phyloP scores from a whole-genome alignment of 2,888 invertebrate species.

The Drosophila neutralis region DNA sequence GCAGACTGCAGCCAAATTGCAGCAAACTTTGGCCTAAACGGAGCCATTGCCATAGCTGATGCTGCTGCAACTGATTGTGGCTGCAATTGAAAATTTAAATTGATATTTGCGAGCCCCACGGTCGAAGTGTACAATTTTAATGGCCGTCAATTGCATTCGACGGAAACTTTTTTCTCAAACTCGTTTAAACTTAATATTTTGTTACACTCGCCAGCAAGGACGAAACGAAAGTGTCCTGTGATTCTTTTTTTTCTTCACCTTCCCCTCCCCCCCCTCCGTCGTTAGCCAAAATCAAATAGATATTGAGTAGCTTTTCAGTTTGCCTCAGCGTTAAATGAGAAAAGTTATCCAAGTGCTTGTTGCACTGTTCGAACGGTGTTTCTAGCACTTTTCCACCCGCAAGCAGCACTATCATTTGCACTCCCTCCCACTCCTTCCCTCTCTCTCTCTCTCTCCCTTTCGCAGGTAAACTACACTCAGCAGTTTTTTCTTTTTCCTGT shows the following conservation, averaged over 20 bases:
- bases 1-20: slow-evolving; percentile 48
- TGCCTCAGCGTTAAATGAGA: slow-evolving; percentile 76
- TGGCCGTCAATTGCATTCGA: slow-evolving; percentile 62
- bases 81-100: slow-evolving; percentile 78
- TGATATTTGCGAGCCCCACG: slow-evolving; percentile 57
- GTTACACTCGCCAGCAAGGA: slow-evolving; percentile 47
- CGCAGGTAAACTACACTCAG: slow-evolving; percentile 57
- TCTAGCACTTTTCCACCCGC: slow-evolving; percentile 25
- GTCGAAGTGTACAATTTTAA: slow-evolving; percentile 62
- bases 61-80: slow-evolving; percentile 39
- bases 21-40: slow-evolving; percentile 47
- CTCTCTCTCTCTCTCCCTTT: no score
- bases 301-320: slow-evolving; percentile 80
- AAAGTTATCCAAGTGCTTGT: slow-evolving; percentile 77
- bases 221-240: slow-evolving; percentile 62
- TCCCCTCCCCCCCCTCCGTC: not conserved
- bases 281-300: slow-evolving; percentile 67
- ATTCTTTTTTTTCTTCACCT: slow-evolving; percentile 12
- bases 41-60: slow-evolving; percentile 24
- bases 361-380: slow-evolving; percentile 64
- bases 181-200: slow-evolving; percentile 75
- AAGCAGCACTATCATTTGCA: slow-evolving; percentile 19
- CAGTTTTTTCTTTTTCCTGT: slow-evolving; percentile 26
- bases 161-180: slow-evolving; percentile 40
- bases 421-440: not conserved